These are phyloP conservation scores for Podocnemis expansa DNA, from an alignment of 2,113 vertebrate species.

Conservation along the genomic window DNA sequence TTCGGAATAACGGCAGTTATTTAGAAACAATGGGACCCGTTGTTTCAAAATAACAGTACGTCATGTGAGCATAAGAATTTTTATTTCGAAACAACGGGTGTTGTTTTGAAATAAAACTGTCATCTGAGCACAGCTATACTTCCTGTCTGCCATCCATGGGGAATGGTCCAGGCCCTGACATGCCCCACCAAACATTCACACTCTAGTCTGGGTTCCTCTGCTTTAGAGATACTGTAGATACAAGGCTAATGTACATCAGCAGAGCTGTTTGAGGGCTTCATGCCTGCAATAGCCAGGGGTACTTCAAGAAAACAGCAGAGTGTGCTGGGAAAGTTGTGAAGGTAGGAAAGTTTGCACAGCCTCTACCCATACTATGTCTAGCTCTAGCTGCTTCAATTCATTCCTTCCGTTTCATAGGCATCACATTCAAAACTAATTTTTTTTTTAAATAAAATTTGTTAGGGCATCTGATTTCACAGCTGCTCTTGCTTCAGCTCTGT, in stretches of 20 bases:
- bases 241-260: accelerated
- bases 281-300: background rate
- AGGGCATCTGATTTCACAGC: background rate
- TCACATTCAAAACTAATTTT: background rate
- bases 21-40: too few species aligned
- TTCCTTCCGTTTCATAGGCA: background rate
- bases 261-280: background rate
- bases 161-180: too few species aligned
- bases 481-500: background rate
- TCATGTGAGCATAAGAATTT: too few species aligned
- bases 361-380: background rate
- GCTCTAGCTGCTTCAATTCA: background rate
- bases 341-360: background rate
- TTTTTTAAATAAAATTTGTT: conserved; percentile 4
- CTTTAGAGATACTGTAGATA: background rate
- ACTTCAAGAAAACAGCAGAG: accelerated
- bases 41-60: too few species aligned
- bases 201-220: too few species aligned
- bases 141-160: too few species aligned
- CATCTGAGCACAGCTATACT: too few species aligned
- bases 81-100: too few species aligned
- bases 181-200: too few species aligned
- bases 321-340: background rate
- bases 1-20: too few species aligned
- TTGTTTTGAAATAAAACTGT: too few species aligned